phyloP scores from a whole-genome alignment of 1,140 invertebrate genomes.

The Penaeus japonicus region DNA sequence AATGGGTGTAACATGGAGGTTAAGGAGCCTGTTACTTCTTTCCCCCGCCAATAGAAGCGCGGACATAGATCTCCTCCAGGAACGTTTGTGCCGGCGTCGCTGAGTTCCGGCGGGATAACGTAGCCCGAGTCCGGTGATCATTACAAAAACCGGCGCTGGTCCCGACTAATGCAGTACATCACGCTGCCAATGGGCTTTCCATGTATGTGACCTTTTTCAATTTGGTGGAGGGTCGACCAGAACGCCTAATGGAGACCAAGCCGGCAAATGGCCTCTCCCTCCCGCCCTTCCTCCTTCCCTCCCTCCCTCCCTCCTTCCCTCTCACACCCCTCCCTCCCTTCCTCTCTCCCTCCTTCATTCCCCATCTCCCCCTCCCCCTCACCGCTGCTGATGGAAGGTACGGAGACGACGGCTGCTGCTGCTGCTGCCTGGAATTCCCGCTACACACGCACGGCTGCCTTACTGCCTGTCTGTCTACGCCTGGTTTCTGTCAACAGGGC shows the following conservation, averaged over 20 bases:
- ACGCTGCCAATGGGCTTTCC: conserved; percentile 39
- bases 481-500: no score
- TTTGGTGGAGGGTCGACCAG: conserved; percentile 52
- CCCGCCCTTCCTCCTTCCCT: not conserved
- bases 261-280: conserved; percentile 11
- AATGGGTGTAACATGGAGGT: not conserved
- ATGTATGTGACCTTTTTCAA: conserved; percentile 46
- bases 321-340: no score
- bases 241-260: conserved; percentile 31
- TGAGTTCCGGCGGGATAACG: not conserved
- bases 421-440: no score
- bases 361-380: no score
- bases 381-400: no score
- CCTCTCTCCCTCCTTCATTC: not conserved
- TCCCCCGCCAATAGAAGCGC: not conserved
- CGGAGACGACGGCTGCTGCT: no score
- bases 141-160: not conserved
- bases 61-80: not conserved
- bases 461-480: no score
- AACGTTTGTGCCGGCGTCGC: not conserved
- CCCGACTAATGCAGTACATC: conserved; percentile 22
- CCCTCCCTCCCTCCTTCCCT: not conserved
- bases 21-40: not conserved
- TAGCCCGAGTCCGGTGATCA: conserved; percentile 2
- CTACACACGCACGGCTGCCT: no score